These are phyloP conservation scores for Aspidiotus rigidus DNA, from an alignment of 2,888 invertebrate genomes.

Conservation along the genomic window DNA sequence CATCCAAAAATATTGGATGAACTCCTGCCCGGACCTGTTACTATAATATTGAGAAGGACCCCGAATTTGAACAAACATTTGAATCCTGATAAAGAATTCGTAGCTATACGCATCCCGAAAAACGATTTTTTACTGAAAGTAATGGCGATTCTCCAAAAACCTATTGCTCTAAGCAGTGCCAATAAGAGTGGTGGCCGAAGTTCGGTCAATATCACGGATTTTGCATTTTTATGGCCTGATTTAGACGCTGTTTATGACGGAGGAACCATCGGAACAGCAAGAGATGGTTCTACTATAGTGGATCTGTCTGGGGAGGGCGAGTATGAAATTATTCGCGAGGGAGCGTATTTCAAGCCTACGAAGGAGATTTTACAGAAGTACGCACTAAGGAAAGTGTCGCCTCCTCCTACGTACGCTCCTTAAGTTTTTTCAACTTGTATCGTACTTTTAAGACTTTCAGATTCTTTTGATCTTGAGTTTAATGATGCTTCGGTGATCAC, in stretches of 20 bases:
- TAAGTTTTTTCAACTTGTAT: no score
- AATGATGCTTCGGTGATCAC: no score
- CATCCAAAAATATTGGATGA: conserved; percentile 55
- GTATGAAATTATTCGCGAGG: conserved; percentile 68
- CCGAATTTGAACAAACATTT: conserved; percentile 62
- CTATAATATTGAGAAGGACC: conserved; percentile 73
- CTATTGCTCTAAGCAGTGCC: conserved; percentile 91
- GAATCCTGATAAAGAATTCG: conserved; percentile 68
- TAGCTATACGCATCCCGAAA: conserved; percentile 87
- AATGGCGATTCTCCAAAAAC: conserved; percentile 56
- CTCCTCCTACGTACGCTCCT: no score
- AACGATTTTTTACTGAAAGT: conserved; percentile 66
- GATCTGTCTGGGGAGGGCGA: conserved; percentile 65
- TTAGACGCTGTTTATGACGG: conserved; percentile 77
- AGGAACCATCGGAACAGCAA: conserved; percentile 54
- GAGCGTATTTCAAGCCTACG: conserved; percentile 56
- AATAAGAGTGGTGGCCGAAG: conserved; percentile 75
- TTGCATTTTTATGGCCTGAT: conserved; percentile 65
- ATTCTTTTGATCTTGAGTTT: no score
- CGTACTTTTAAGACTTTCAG: no score
- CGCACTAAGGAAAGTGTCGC: background rate
- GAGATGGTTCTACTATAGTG: conserved; percentile 81
- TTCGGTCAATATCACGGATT: conserved; percentile 71
- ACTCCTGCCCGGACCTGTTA: conserved; percentile 90
- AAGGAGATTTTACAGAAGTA: conserved; percentile 48